phyloP scores from a whole-genome alignment of 2,797 vertebrate species.

The Phalloptychus januarius region DNA sequence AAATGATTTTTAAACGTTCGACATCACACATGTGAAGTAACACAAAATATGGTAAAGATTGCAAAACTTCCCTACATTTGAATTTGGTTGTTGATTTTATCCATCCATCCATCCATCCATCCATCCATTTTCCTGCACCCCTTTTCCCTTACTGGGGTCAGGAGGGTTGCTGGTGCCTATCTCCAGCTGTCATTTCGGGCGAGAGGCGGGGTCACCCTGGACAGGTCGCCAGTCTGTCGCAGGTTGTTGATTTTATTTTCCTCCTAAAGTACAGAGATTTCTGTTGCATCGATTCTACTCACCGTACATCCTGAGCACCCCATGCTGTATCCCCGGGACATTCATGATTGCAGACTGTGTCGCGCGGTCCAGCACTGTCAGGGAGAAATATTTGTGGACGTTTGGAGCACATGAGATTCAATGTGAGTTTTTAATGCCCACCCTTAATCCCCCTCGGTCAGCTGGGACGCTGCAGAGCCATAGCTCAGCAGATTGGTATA shows the following conservation, averaged over 20 bases:
- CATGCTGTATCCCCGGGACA: constrained; percentile 58
- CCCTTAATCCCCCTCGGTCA: constrained; percentile 66
- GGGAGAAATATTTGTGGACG: constrained; percentile 31
- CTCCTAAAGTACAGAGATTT: not conserved
- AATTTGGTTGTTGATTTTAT: too few species aligned
- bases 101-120: too few species aligned
- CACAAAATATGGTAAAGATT: not conserved
- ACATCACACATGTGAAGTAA: not conserved
- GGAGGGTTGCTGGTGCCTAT: too few species aligned
- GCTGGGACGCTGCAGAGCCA: constrained; percentile 48
- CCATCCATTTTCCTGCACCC: too few species aligned
- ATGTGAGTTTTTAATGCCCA: constrained; percentile 71
- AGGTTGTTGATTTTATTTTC: too few species aligned
- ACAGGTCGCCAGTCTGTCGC: too few species aligned
- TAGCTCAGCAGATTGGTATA: constrained; percentile 41
- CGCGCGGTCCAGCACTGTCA: constrained; percentile 2
- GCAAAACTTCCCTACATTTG: not conserved
- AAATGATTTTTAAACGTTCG: not conserved
- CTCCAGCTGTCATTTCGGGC: too few species aligned
- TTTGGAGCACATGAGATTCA: constrained; percentile 61
- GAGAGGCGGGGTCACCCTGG: too few species aligned
- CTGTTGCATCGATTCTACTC: constrained; percentile 13
- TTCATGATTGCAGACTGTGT: constrained; percentile 54
- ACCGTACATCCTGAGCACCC: constrained; percentile 70
- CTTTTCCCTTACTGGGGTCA: too few species aligned